Conservation (phyloP, 2,888 invertebrate genomes). For the Aplocera efformata region DNA sequence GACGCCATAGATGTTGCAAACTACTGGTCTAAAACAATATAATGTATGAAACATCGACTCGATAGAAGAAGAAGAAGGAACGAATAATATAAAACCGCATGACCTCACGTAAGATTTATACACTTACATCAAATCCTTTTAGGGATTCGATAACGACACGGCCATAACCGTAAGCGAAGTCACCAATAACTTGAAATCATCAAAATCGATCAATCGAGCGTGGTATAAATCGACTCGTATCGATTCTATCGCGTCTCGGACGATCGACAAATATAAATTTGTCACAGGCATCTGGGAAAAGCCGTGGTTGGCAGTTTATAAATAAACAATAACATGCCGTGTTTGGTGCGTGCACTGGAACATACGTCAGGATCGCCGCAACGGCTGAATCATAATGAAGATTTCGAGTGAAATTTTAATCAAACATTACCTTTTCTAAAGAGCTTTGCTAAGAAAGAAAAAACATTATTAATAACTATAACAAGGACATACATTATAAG, state of each 20-base stretch:
- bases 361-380: conserved; percentile 53
- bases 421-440: too few species aligned
- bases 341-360: conserved; percentile 62
- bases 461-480: too few species aligned
- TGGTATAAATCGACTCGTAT: conserved; percentile 71
- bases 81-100: conserved; percentile 23
- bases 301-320: conserved; percentile 63
- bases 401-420: conserved; percentile 1
- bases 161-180: conserved; percentile 37
- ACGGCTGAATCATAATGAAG: conserved; percentile 50
- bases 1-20: too few species aligned
- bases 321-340: conserved; percentile 75
- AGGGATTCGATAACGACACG: conserved; percentile 19
- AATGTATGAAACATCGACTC: too few species aligned
- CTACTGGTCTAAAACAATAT: too few species aligned
- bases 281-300: conserved; percentile 70
- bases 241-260: conserved; percentile 70
- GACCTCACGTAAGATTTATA: conserved; percentile 22
- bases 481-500: too few species aligned
- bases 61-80: too few species aligned
- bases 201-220: conserved; percentile 70
- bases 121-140: conserved; percentile 24
- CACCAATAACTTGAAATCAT: conserved; percentile 62
- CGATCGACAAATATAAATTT: conserved; percentile 79
- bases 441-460: too few species aligned